Evolutionary conservation across 1,140 invertebrate genomes (phyloP).

Genomic region (Habropoda laboriosa): DNA sequence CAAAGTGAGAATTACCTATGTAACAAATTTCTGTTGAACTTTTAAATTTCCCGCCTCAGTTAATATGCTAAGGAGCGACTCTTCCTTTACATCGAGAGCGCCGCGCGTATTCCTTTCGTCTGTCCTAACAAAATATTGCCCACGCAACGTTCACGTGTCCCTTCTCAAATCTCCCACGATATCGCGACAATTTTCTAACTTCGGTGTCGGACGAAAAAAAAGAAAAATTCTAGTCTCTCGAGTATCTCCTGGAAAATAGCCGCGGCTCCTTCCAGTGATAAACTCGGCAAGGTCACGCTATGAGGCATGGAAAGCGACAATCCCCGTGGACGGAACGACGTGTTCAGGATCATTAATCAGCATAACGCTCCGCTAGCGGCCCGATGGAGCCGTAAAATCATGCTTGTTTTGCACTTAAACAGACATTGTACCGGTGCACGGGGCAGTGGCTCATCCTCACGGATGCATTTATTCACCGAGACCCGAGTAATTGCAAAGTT

Average conservation of each 20-base stretch:
- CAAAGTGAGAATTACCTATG: too few species aligned
- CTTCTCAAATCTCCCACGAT: too few species aligned
- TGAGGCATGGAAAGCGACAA: conserved; percentile 44
- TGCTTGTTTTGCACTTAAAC: conserved; percentile 50
- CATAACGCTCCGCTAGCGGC: conserved; percentile 12
- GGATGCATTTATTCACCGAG: conserved; percentile 18
- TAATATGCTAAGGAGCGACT: too few species aligned
- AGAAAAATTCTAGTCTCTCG: conserved; percentile 29
- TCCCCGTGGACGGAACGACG: conserved; percentile 51
- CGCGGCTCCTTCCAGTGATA: conserved; percentile 56
- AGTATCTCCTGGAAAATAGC: conserved; percentile 43
- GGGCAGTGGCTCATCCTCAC: neutral
- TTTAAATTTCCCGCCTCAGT: too few species aligned
- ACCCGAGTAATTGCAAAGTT: conserved; percentile 43
- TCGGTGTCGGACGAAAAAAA: too few species aligned
- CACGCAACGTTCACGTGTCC: too few species aligned
- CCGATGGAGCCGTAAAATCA: conserved; percentile 45
- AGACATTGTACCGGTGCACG: conserved; percentile 19
- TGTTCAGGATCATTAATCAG: conserved; percentile 66
- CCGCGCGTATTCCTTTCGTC: too few species aligned
- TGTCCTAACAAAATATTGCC: too few species aligned
- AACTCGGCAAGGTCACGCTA: conserved; percentile 53
- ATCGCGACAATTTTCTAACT: too few species aligned
- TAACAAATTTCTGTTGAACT: too few species aligned
- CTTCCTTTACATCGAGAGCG: too few species aligned